Evolutionary conservation across 1,140 invertebrate genomes (phyloP).

Genomic region (Trichonephila inaurata): DNA sequence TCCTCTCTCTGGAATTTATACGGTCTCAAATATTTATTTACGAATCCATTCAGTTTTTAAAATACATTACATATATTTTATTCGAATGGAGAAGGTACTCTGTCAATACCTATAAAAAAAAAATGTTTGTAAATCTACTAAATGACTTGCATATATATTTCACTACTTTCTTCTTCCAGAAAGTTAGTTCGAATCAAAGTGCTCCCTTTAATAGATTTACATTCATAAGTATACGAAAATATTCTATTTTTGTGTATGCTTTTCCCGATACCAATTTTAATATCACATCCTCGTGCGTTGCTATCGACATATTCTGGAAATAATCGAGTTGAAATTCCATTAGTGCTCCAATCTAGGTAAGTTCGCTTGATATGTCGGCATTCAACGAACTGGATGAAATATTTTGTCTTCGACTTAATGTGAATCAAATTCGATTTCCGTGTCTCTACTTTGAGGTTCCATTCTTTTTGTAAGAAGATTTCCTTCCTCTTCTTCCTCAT

Average conservation of each 20-base stretch:
- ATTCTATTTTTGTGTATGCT: not conserved
- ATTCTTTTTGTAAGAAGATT: slow-evolving; percentile 26
- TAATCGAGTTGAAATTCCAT: slow-evolving; percentile 66
- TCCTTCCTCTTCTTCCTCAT: not conserved
- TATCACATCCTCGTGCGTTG: not conserved
- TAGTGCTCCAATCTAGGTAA: slow-evolving; percentile 34
- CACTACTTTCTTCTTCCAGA: not conserved
- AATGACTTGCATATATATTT: not conserved
- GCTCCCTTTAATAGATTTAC: not conserved
- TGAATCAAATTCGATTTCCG: slow-evolving; percentile 70
- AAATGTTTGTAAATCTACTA: not conserved
- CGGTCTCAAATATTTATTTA: too few relatives aligned
- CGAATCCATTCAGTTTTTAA: too few relatives aligned
- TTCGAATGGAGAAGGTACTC: too few relatives aligned
- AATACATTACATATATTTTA: too few relatives aligned
- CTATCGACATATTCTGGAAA: slow-evolving; percentile 62
- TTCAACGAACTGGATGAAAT: slow-evolving; percentile 56
- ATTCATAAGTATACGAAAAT: not conserved
- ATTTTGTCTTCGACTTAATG: slow-evolving; percentile 68
- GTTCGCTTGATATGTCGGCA: slow-evolving; percentile 12
- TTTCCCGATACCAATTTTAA: slow-evolving; percentile 6
- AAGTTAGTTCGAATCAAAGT: not conserved
- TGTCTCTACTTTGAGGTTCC: not conserved
- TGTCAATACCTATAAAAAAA: not conserved
- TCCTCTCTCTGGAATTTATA: too few relatives aligned